phyloP scores from a whole-genome alignment of 1,140 invertebrate genomes.

The Antheraea pernyi region DNA sequence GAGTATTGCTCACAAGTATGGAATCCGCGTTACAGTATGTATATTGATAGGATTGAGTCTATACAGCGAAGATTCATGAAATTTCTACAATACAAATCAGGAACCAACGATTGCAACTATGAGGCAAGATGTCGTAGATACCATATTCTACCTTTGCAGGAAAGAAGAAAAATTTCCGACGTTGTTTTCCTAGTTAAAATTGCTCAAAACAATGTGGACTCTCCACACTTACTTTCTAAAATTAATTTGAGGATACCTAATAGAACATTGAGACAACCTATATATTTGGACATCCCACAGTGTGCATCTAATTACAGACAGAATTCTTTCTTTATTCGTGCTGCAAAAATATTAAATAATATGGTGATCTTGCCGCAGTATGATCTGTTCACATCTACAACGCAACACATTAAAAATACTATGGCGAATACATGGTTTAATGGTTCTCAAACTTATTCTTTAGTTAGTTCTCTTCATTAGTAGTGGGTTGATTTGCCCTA shows the following conservation, averaged over 20 bases:
- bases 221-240: constrained; percentile 16
- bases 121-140: constrained; percentile 17
- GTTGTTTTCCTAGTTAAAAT: constrained; percentile 11
- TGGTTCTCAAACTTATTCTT: constrained; percentile 9
- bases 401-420: not conserved
- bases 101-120: constrained; percentile 14
- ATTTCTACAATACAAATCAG: constrained; percentile 16
- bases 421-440: constrained; percentile 8
- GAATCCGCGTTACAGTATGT: constrained; percentile 11
- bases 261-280: not conserved
- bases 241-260: constrained; percentile 2
- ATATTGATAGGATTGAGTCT: constrained; percentile 12
- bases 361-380: not conserved
- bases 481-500: no score
- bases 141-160: constrained; percentile 20
- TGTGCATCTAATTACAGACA: constrained; percentile 9
- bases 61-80: constrained; percentile 22
- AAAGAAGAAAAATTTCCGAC: constrained; percentile 20
- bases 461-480: no score
- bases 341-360: not conserved
- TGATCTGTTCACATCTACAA: not conserved
- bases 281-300: not conserved
- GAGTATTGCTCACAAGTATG: constrained; percentile 13
- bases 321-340: not conserved
- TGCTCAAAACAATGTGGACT: constrained; percentile 5